phyloP scores from a whole-genome alignment of 1,140 invertebrate genomes.

The Medauroidea extradentata region DNA sequence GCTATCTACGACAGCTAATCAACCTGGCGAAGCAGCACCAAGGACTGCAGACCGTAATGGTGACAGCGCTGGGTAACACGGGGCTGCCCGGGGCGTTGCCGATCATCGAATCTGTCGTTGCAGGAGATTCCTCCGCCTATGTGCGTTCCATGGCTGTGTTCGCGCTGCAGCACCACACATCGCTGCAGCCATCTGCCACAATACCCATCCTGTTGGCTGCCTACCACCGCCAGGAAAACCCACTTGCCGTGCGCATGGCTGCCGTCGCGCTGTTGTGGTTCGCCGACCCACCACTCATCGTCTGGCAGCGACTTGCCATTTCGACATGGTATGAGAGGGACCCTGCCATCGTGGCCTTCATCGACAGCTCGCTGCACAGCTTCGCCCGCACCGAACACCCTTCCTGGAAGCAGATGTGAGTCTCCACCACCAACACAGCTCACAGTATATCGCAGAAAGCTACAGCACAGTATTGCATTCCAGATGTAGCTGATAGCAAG shows the following conservation, averaged over 20 bases:
- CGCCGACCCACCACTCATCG: constrained; percentile 9
- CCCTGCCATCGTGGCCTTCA: constrained; percentile 10
- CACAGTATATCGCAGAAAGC: no score
- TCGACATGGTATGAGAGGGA: constrained; percentile 22
- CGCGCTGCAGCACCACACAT: background rate
- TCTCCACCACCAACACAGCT: no score
- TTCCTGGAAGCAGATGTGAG: background rate
- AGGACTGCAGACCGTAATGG: no score
- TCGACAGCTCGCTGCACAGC: constrained; percentile 15
- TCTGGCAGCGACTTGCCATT: constrained; percentile 20
- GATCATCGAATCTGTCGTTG: no score
- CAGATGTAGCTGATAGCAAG: no score
- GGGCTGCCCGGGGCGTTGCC: no score
- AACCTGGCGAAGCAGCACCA: no score
- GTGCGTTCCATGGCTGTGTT: no score
- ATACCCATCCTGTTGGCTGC: background rate
- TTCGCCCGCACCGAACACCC: background rate
- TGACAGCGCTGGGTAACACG: no score
- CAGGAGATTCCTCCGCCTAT: no score
- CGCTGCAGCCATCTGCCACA: background rate
- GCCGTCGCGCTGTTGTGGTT: constrained; percentile 18
- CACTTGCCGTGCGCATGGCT: constrained; percentile 16
- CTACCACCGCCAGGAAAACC: background rate
- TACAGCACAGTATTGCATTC: no score
- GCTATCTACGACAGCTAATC: no score